Evolutionary conservation across 2,888 invertebrate species (phyloP).

Genomic region (Dysmachus trigonus): DNA sequence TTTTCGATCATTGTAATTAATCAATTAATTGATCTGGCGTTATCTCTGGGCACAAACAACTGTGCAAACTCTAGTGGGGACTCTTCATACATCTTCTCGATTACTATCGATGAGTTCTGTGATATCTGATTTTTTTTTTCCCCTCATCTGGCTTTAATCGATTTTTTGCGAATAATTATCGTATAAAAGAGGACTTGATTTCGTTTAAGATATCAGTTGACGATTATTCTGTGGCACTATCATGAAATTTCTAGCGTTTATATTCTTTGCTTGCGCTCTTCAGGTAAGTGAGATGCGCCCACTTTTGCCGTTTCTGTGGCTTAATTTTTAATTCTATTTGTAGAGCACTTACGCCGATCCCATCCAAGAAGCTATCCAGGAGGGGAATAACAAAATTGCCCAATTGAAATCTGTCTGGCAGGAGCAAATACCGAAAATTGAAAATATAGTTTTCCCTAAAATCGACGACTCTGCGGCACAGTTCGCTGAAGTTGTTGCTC

Average conservation of each 20-base stretch:
- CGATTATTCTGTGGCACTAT: background rate
- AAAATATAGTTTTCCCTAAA: background rate
- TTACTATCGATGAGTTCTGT: background rate
- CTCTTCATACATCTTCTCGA: background rate
- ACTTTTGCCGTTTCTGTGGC: too few species aligned
- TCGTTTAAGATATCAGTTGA: background rate
- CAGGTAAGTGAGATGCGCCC: background rate
- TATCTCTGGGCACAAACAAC: constrained; percentile 1
- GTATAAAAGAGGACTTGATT: background rate
- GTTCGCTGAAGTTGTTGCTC: background rate
- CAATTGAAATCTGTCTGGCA: constrained; percentile 1
- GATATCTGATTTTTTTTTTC: background rate
- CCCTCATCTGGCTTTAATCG: background rate
- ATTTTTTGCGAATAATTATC: background rate
- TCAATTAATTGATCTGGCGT: background rate
- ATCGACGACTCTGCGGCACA: background rate
- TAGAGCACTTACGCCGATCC: background rate
- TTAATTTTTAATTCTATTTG: background rate
- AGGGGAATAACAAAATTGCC: background rate
- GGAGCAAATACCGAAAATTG: background rate
- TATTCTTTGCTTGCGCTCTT: background rate
- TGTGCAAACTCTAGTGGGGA: background rate
- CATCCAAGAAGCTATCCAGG: background rate
- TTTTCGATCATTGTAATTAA: background rate
- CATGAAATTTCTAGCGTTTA: background rate